Evolutionary conservation across 2,888 invertebrate genomes (phyloP).

Genomic region (Augiades crinisus): DNA sequence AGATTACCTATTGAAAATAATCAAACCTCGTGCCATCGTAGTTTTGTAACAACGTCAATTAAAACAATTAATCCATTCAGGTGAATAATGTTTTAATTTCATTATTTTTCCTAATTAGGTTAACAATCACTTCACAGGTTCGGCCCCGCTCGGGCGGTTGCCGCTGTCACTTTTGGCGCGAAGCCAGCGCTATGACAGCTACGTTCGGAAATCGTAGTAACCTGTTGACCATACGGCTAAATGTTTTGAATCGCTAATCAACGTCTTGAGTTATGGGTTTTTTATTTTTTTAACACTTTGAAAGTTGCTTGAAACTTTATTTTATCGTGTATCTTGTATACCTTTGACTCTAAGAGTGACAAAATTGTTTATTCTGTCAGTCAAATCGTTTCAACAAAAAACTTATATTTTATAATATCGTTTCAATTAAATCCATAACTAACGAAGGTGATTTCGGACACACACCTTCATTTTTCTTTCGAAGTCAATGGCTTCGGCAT

Average conservation of each 20-base stretch:
- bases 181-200: conserved; percentile 47
- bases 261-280: conserved; percentile 7
- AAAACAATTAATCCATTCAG: neutral
- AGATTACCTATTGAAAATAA: too few species aligned
- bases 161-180: conserved; percentile 52
- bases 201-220: conserved; percentile 40
- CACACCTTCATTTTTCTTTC: too few species aligned
- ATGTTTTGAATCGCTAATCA: conserved; percentile 41
- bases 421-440: too few species aligned
- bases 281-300: neutral
- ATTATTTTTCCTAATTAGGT: neutral
- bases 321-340: too few species aligned
- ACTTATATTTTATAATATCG: too few species aligned
- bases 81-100: neutral
- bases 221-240: conserved; percentile 49
- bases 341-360: too few species aligned
- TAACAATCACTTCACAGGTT: conserved; percentile 5
- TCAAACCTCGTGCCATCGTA: too few species aligned
- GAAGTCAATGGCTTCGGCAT: too few species aligned
- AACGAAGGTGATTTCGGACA: too few species aligned
- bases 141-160: conserved; percentile 34
- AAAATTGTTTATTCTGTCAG: too few species aligned
- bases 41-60: neutral
- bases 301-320: neutral
- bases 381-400: too few species aligned